phyloP scores from a whole-genome alignment of 2,113 vertebrate genomes.

The Verasper variegatus region DNA sequence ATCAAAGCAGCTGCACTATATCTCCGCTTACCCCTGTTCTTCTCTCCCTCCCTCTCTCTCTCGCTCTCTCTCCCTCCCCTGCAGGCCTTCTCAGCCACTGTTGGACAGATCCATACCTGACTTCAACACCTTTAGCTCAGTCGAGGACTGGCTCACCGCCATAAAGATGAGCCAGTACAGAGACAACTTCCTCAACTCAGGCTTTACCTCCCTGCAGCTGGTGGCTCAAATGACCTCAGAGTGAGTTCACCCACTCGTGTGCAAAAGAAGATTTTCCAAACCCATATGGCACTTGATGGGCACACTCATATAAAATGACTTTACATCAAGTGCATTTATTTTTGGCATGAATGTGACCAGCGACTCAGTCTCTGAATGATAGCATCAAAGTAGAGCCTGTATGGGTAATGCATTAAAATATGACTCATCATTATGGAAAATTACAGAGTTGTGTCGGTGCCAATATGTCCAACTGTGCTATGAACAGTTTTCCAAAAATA shows the following conservation, averaged over 20 bases:
- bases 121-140: conserved; percentile 98
- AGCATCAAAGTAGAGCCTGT: conserved; percentile 25
- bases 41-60: background rate
- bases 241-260: conserved; percentile 84
- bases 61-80: background rate
- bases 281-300: conserved; percentile 48
- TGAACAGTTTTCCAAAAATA: background rate
- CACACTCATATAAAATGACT: conserved; percentile 47
- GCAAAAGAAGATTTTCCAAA: conserved; percentile 11
- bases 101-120: conserved; percentile 97
- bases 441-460: background rate
- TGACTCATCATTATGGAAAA: conserved; percentile 23
- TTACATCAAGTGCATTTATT: conserved; percentile 54
- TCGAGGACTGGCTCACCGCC: conserved; percentile 97
- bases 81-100: conserved; percentile 98
- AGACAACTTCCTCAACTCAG: conserved; percentile 97
- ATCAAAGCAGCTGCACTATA: conserved; percentile 32
- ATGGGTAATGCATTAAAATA: conserved; percentile 25
- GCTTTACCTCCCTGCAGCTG: conserved; percentile 97
- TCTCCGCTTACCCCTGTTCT: conserved; percentile 8
- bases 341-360: conserved; percentile 39
- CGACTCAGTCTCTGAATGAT: conserved; percentile 34
- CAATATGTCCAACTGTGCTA: conserved; percentile 17
- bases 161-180: conserved; percentile 99
- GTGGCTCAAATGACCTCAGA: conserved; percentile 97